Evolutionary conservation across 1,140 invertebrate species (phyloP).

Genomic region (Tribolium castaneum): DNA sequence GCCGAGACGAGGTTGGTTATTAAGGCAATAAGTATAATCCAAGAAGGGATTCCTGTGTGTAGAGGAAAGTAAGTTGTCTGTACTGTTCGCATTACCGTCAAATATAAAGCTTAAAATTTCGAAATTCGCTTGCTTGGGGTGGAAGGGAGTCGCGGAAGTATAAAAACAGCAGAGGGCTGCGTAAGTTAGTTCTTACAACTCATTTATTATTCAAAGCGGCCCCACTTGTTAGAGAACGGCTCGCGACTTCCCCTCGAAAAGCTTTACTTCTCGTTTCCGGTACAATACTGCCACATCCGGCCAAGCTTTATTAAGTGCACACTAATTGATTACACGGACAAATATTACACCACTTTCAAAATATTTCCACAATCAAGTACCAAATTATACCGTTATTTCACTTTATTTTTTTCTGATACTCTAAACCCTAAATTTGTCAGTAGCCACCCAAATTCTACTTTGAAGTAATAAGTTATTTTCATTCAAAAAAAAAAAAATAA

Average conservation of each 20-base stretch:
- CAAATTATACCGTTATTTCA: too few species aligned
- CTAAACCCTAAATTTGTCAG: too few species aligned
- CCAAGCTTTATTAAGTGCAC: constrained; percentile 47
- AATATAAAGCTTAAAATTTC: constrained; percentile 55
- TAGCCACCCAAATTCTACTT: too few species aligned
- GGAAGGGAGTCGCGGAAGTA: constrained; percentile 51
- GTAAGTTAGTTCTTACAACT: constrained; percentile 61
- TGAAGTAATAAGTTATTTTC: too few species aligned
- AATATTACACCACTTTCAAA: too few species aligned
- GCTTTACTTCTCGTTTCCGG: constrained; percentile 45
- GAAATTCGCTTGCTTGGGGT: constrained; percentile 46
- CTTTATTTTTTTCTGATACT: too few species aligned
- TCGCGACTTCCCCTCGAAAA: constrained; percentile 35
- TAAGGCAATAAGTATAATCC: constrained; percentile 51
- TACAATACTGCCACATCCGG: constrained; percentile 51
- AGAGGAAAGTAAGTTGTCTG: constrained; percentile 37
- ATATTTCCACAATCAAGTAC: too few species aligned
- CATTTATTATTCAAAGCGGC: constrained; percentile 57
- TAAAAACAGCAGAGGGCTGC: constrained; percentile 57
- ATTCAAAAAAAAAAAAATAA: too few species aligned
- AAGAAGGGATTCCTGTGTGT: constrained; percentile 45
- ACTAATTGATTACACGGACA: constrained; percentile 41
- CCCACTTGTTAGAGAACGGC: constrained; percentile 59
- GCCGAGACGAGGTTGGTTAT: constrained; percentile 40
- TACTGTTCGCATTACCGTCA: constrained; percentile 50